These are phyloP conservation scores for Stratiomys singularior DNA, from an alignment of 2,888 invertebrate species.

Conservation along the genomic window DNA sequence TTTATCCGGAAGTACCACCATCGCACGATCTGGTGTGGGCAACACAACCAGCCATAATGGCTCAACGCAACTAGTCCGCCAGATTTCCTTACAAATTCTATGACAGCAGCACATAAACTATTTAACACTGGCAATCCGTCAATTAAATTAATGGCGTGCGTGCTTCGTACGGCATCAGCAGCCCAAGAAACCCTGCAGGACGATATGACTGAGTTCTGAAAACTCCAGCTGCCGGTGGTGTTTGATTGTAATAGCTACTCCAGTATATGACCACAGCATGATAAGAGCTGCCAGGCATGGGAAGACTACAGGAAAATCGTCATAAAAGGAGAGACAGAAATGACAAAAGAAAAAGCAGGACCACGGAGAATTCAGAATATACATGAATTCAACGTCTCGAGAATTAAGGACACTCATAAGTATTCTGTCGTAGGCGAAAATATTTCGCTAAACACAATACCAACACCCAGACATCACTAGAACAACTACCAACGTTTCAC, in stretches of 20 bases:
- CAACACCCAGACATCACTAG: too few species aligned
- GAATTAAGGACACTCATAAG: too few species aligned
- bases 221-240: constrained; percentile 4
- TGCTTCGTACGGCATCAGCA: background rate
- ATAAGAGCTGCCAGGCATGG: background rate
- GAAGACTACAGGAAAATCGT: too few species aligned
- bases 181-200: background rate
- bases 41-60: background rate
- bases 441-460: too few species aligned
- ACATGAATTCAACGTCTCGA: too few species aligned
- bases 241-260: background rate
- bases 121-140: constrained; percentile 39
- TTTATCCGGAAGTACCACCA: background rate
- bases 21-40: background rate
- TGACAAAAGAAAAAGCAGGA: too few species aligned
- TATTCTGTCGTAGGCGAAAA: too few species aligned
- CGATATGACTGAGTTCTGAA: background rate
- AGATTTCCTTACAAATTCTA: constrained; percentile 2
- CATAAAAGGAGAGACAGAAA: too few species aligned
- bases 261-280: background rate
- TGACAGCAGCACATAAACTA: constrained; percentile 15
- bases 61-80: background rate
- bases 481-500: too few species aligned
- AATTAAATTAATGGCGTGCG: constrained; percentile 46
- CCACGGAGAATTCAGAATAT: too few species aligned